phyloP scores from a whole-genome alignment of 37 sponge, comb jelly and placozoan genomes.

The Tethya wilhelma region DNA sequence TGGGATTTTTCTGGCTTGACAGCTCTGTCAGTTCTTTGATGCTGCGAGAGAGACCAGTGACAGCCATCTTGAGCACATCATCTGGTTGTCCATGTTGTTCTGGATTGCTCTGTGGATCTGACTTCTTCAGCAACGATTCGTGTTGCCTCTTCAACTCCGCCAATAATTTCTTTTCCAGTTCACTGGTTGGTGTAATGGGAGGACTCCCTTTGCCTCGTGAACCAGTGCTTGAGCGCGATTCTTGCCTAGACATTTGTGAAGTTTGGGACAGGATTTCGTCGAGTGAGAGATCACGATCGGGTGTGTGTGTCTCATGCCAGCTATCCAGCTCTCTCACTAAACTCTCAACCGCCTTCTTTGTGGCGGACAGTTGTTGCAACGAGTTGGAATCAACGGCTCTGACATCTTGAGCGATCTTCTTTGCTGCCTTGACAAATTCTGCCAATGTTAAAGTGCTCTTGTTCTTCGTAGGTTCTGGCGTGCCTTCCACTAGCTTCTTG shows the following conservation, averaged over 20 bases:
- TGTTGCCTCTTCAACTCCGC: constrained; percentile 35
- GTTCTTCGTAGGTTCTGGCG: constrained; percentile 35
- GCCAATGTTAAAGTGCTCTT: constrained; percentile 53
- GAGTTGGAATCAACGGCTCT: constrained; percentile 53
- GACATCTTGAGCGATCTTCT: constrained; percentile 66
- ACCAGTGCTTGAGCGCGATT: not conserved
- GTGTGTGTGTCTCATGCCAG: constrained; percentile 38
- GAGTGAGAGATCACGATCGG: not conserved
- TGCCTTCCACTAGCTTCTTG: constrained; percentile 59
- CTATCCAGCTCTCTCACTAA: constrained; percentile 54
- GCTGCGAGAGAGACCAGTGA: constrained; percentile 30
- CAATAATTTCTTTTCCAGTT: constrained; percentile 43
- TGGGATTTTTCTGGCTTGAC: constrained; percentile 33
- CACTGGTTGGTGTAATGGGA: not conserved
- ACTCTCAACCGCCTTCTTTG: constrained; percentile 56
- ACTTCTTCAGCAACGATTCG: constrained; percentile 31
- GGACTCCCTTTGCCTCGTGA: not conserved
- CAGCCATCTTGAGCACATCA: constrained; percentile 34
- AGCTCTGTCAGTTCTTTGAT: constrained; percentile 36
- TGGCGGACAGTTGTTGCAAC: constrained; percentile 51
- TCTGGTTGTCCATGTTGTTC: constrained; percentile 26
- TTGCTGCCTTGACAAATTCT: constrained; percentile 67
- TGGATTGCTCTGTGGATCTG: constrained; percentile 53
- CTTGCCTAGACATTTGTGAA: not conserved
- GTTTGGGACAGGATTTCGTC: constrained; percentile 2